Evolutionary conservation across 1,140 invertebrate genomes (phyloP), one percentile per base, ranked within the genome.

Genomic region (Cecropterus lyciades): DNA sequence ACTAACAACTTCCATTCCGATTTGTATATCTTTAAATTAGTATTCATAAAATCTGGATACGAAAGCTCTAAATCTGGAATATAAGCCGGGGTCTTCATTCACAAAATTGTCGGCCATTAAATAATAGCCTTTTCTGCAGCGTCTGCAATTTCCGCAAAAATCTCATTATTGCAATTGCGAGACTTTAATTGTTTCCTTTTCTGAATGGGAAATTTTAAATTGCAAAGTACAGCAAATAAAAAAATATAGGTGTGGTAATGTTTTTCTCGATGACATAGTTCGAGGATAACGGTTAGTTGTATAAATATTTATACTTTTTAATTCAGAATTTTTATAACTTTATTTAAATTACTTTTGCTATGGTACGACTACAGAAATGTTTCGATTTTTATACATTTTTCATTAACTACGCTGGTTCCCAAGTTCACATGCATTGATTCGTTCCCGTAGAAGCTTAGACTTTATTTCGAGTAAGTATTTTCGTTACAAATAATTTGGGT

Each of bases 401-500:
- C 30, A n/a, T 37, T 3, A 30, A 8, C 27, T 10, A 10, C 10
- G 33, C 1, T 37, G n/a, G 33, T 11, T n/a, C 33, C 10, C n/a
- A 11, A 11, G 33, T 42, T 24, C 16, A 10, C 16, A 27, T 11
- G 20, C n/a, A 55, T 62, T 45, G 49, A 60, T 62, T 65, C 53
- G 48, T 65, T 62, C 40, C 68, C 48, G 65, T 53, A 24, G 48
- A 60, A 17, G 17, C 59, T 70, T 65, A 49, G 43, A 49, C 42
- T 66, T 60, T 60, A 62, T 60, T 71, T 67, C 53, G 40, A 66
- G 49, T 67, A 43, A 66, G 70, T 79, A 81, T 81, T 79, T 79
- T 75, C 33, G 76, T 73, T 67, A 67, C 72, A 73, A 79, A 73
- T 75, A 81, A 81, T 75, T 70, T 69, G 69, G 70, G 69, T 71